Evolutionary conservation across 2,888 invertebrate species (phyloP).

Genomic region (Drosophila meridionalis): DNA sequence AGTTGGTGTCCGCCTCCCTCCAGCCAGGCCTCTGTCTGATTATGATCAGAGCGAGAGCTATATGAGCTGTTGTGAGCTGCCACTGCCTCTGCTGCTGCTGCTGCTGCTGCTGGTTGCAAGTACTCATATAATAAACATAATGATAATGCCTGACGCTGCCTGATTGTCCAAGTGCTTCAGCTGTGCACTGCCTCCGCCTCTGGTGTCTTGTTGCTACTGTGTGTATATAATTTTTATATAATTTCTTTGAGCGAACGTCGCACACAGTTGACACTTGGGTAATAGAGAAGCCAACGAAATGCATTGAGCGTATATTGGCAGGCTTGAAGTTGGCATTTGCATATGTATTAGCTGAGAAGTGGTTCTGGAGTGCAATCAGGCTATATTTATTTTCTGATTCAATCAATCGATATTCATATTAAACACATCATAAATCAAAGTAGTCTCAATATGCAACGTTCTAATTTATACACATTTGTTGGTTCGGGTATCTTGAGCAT

Average conservation of each 20-base stretch:
- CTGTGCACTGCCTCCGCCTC: constrained; percentile 5
- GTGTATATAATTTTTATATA: constrained; percentile 25
- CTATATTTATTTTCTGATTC: no score
- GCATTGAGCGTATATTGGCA: constrained; percentile 21
- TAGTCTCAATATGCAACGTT: no score
- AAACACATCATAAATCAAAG: no score
- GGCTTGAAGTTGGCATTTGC: not conserved
- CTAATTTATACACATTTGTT: no score
- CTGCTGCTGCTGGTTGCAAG: constrained; percentile 55
- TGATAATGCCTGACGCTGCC: constrained; percentile 74
- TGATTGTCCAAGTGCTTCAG: constrained; percentile 68
- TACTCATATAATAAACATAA: constrained; percentile 76
- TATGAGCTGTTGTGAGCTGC: constrained; percentile 52
- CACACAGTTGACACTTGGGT: constrained; percentile 52
- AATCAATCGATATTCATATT: no score
- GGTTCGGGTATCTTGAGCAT: no score
- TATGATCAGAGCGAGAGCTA: constrained; percentile 72
- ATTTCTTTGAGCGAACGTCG: constrained; percentile 29
- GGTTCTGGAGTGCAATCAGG: not conserved
- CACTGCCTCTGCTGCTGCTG: constrained; percentile 26
- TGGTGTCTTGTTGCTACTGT: constrained; percentile 64
- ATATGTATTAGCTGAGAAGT: not conserved
- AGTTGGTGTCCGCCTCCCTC: constrained; percentile 14
- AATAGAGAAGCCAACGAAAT: constrained; percentile 61
- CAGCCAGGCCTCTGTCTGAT: constrained; percentile 60